These are phyloP conservation scores for Tragulus kanchil DNA, from an alignment of 2,113 vertebrate species.

Conservation along the genomic window DNA sequence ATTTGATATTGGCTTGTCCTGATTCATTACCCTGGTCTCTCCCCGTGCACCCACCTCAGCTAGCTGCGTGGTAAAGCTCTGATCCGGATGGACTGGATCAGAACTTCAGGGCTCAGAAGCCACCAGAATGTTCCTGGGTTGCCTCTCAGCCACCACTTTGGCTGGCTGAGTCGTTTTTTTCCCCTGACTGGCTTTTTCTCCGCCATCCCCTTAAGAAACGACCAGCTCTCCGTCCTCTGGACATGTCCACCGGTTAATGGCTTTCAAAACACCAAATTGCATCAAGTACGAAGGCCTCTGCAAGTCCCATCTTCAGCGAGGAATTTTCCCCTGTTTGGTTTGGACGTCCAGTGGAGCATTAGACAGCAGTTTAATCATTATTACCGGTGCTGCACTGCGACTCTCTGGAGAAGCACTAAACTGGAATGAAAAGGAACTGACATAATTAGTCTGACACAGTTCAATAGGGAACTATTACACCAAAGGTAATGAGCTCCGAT, in stretches of 20 bases:
- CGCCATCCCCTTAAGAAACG: not conserved
- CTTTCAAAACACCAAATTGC: conserved; percentile 63
- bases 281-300: not conserved
- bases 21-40: conserved; percentile 57
- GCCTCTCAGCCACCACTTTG: not conserved
- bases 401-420: conserved; percentile 83
- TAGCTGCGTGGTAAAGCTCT: not conserved
- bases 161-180: not conserved
- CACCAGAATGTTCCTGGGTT: not conserved
- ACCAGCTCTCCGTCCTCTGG: not conserved
- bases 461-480: conserved; percentile 83
- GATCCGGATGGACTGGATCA: not conserved
- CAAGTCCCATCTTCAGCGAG: conserved; percentile 18
- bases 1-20: conserved; percentile 63
- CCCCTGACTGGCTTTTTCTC: not conserved
- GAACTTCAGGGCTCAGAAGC: not conserved
- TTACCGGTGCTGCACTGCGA: conserved; percentile 79
- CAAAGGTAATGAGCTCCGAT: conserved; percentile 82
- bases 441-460: conserved; percentile 86
- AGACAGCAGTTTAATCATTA: conserved; percentile 87
- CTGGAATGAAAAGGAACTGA: conserved; percentile 82
- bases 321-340: conserved; percentile 62
- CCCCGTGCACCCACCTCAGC: not conserved
- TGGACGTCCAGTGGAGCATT: conserved; percentile 80
- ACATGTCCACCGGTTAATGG: conserved; percentile 14